Conservation (phyloP, 2,888 invertebrate genomes). For the Drosophila antonietae region DNA sequence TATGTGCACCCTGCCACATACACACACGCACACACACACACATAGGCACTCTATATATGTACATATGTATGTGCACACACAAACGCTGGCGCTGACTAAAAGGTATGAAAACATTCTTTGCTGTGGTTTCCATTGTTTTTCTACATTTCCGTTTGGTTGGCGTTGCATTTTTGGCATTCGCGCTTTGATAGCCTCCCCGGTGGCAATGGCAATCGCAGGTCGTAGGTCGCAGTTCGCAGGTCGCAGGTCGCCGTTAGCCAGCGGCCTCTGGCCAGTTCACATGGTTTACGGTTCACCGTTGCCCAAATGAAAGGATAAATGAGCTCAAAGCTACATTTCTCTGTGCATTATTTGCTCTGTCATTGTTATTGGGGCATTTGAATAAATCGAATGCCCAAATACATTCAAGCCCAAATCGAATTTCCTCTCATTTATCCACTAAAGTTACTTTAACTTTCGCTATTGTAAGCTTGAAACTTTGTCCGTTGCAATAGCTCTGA, state of each 20-base stretch:
- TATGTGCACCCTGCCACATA: slow-evolving; percentile 69
- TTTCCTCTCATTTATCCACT: neutral
- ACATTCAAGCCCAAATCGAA: neutral
- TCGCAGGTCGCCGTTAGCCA: slow-evolving; percentile 4
- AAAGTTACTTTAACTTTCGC: neutral
- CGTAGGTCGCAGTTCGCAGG: neutral
- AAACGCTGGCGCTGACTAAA: slow-evolving; percentile 30
- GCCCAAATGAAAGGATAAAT: slow-evolving; percentile 12
- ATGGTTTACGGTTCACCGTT: slow-evolving; percentile 3
- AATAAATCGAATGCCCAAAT: slow-evolving; percentile 23
- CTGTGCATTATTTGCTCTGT: slow-evolving; percentile 51
- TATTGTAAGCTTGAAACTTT: neutral
- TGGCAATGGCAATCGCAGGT: slow-evolving; percentile 14
- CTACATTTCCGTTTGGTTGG: slow-evolving; percentile 66
- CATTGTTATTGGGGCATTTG: slow-evolving; percentile 24
- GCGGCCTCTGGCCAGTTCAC: slow-evolving; percentile 9
- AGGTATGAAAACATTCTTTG: slow-evolving; percentile 78
- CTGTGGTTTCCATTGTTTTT: slow-evolving; percentile 76
- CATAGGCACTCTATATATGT: neutral
- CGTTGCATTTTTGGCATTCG: slow-evolving; percentile 75
- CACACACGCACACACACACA: slow-evolving; percentile 24
- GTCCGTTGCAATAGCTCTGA: too few species aligned
- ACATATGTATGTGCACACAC: neutral
- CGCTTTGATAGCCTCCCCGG: slow-evolving; percentile 59
- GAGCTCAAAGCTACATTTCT: slow-evolving; percentile 30